These are phyloP conservation scores for Lampris incognitus DNA, from an alignment of 2,113 vertebrate species.

Conservation along the genomic window DNA sequence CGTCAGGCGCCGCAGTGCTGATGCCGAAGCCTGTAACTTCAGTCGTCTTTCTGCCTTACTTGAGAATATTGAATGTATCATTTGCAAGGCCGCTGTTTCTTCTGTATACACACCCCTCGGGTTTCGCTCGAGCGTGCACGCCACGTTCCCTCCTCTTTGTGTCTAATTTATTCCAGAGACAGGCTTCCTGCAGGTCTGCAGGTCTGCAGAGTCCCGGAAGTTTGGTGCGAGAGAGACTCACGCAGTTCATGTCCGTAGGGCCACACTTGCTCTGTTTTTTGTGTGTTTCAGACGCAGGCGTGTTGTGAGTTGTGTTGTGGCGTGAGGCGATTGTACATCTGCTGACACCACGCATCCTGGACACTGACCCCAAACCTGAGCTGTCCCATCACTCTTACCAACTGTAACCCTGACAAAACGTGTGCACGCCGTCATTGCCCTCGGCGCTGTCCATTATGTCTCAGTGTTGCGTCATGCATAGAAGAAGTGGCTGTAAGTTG, in stretches of 20 bases:
- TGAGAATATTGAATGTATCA: slow-evolving; percentile 65
- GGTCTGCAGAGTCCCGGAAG: background rate
- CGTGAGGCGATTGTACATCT: too few species aligned
- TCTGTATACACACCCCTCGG: slow-evolving; percentile 6
- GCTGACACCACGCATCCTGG: too few species aligned
- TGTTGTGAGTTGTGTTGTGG: too few species aligned
- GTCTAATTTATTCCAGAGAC: slow-evolving; percentile 61
- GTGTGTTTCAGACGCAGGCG: too few species aligned
- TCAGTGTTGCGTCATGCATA: background rate
- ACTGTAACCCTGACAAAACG: too few species aligned
- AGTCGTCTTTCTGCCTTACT: slow-evolving; percentile 39
- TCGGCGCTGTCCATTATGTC: background rate
- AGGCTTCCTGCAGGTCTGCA: background rate
- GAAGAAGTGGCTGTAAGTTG: background rate
- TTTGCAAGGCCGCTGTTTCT: slow-evolving; percentile 30
- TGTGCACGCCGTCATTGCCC: too few species aligned
- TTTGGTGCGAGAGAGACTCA: background rate
- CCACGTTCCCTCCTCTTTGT: slow-evolving; percentile 24
- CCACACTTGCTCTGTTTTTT: too few species aligned
- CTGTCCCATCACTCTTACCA: too few species aligned
- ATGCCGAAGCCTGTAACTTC: slow-evolving; percentile 36
- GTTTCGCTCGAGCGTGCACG: slow-evolving; percentile 53
- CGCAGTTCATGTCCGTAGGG: too few species aligned
- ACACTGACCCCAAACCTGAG: too few species aligned
- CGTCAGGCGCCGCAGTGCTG: background rate